Base-by-base conservation (phyloP, 2,797 vertebrate genomes). In the Merluccius polli region DNA sequence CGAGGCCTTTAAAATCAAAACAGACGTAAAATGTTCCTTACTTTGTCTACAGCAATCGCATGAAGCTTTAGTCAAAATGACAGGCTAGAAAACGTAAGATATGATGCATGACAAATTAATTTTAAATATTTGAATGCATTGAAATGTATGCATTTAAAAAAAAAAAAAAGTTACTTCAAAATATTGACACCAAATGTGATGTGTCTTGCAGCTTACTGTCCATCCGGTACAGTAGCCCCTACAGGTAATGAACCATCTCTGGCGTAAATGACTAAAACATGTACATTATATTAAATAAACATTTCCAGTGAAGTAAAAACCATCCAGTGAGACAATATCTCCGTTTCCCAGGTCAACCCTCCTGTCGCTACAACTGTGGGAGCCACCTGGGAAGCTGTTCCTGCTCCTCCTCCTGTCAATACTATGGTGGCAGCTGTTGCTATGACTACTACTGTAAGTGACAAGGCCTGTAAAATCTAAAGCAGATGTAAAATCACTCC, bases 321-420 rank as follows among this genome's bases (percentile, higher is more conserved):
- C 10, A 4, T 71, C 36, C 18, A 71, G 33, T 36, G 36, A 36
- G 31, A 7, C 68, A 16, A 29, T 15, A 30, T 69, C 33, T 65
- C 21, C 70, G 7, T 78, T 18, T 73, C 72, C 6, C 81, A 86
- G 79, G n/a, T n/a, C n/a, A n/a, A n/a, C n/a, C n/a, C n/a, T n/a
- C n/a, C n/a, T n/a, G n/a, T n/a, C n/a, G n/a, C n/a, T n/a, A n/a
- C n/a, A n/a, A n/a, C n/a, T n/a, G n/a, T n/a, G n/a, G n/a, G n/a
- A n/a, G n/a, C n/a, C n/a, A n/a, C n/a, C n/a, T n/a, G n/a, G n/a
- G n/a, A n/a, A n/a, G n/a, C n/a, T n/a, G n/a, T n/a, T n/a, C n/a
- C n/a, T 18, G 31, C 31, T 67, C 16, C 71, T 4, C 70, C 16
- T 73, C 72, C 6, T 35, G 33, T 35, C 33, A 8, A n/a, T n/a